Percentiles rank a stretch among this genome's conserved stretches.
Conservation (phyloP, 2,113 vertebrate species). For the Corythoichthys intestinalis region DNA sequence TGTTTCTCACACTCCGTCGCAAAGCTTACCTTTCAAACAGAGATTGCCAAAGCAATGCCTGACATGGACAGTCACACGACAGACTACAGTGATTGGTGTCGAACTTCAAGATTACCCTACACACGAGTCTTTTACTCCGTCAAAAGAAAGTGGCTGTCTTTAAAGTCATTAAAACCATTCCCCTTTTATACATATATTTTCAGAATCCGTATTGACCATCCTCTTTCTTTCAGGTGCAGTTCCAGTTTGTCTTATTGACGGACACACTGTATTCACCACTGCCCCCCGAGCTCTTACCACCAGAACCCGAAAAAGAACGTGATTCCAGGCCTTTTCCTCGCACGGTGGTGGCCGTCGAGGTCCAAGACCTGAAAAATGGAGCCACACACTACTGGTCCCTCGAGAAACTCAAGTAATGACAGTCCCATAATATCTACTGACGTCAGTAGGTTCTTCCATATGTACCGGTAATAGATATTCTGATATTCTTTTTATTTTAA, state of each 20-base stretch:
- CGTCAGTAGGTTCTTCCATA: background rate
- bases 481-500: background rate
- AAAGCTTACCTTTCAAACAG: background rate
- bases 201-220: background rate
- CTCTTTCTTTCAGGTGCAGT: conserved; percentile 82
- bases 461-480: too few species aligned
- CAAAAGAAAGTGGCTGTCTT: too few species aligned
- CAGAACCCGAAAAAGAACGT: conserved; percentile 77
- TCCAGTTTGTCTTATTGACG: conserved; percentile 94
- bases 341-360: conserved; percentile 93
- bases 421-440: background rate
- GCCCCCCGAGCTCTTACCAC: conserved; percentile 84
- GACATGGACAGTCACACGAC: background rate
- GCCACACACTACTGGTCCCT: conserved; percentile 97
- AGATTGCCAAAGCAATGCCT: background rate
- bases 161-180: background rate
- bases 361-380: conserved; percentile 96
- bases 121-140: too few species aligned
- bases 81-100: too few species aligned
- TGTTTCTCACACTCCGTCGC: too few species aligned
- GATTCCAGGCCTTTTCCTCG: conserved; percentile 84
- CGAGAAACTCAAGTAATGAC: conserved; percentile 90
- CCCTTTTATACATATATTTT: background rate
- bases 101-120: too few species aligned
- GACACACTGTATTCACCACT: conserved; percentile 93